These are phyloP conservation scores for Chaunax sp. DNA, from an alignment of 2,797 vertebrate genomes.

Conservation along the genomic window DNA sequence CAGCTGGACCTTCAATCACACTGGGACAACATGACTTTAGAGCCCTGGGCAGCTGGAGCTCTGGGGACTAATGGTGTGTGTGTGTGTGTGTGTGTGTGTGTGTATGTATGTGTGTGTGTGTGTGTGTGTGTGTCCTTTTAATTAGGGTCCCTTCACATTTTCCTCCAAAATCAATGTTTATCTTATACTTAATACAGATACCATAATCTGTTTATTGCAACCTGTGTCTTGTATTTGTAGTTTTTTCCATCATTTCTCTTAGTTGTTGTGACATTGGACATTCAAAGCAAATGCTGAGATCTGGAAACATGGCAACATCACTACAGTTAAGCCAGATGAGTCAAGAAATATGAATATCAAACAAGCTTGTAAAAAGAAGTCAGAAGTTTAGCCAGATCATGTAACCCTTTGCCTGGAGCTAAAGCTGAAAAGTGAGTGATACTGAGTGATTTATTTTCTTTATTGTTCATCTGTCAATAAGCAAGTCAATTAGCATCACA, in stretches of 20 bases:
- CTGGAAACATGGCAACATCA: too few species aligned
- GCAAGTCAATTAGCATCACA: too few species aligned
- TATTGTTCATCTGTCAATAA: too few species aligned
- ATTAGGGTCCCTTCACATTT: constrained; percentile 37
- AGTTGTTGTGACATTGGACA: not conserved
- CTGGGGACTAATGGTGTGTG: constrained; percentile 56
- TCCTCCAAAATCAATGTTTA: constrained; percentile 17
- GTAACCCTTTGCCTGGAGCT: not conserved
- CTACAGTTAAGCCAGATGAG: too few species aligned
- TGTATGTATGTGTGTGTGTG: constrained; percentile 40
- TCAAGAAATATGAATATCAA: not conserved
- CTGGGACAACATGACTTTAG: constrained; percentile 76
- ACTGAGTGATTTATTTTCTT: too few species aligned
- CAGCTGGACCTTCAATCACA: constrained; percentile 81
- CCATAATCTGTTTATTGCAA: not conserved
- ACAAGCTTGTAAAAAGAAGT: not conserved
- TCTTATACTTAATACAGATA: not conserved
- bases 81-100: constrained; percentile 41
- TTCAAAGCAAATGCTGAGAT: not conserved
- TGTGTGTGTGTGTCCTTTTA: constrained; percentile 32
- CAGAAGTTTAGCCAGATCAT: not conserved
- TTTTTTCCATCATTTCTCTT: not conserved
- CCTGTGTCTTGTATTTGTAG: not conserved
- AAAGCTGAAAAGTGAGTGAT: not conserved
- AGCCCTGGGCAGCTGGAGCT: constrained; percentile 75